Conservation (phyloP, 2,888 invertebrate genomes). For the Palloptera scutellata region DNA sequence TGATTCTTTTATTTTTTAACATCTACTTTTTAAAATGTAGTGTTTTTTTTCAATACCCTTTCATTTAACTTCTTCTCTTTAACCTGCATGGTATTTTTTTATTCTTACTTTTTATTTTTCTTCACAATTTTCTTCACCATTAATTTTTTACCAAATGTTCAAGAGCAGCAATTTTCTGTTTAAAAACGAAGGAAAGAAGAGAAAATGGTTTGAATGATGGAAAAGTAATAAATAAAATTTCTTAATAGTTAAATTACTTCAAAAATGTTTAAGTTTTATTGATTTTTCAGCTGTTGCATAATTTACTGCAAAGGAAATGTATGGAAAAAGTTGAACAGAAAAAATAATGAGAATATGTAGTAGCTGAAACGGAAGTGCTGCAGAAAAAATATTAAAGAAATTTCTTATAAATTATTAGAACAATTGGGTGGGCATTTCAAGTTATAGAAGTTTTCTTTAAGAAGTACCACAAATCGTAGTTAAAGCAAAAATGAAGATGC, state of each 20-base stretch:
- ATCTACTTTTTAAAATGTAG: background rate
- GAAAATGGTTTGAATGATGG: constrained; percentile 14
- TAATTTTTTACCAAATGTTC: constrained; percentile 22
- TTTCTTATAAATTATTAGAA: constrained; percentile 13
- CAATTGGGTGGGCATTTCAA: constrained; percentile 11
- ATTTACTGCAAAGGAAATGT: constrained; percentile 11
- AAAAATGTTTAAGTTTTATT: constrained; percentile 16
- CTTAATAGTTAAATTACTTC: background rate
- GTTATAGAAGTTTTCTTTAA: constrained; percentile 15
- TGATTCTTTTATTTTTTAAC: no score
- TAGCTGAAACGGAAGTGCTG: background rate
- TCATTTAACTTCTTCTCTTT: background rate
- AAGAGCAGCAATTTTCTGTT: constrained; percentile 2
- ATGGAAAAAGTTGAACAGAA: background rate
- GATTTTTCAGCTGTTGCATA: constrained; percentile 28
- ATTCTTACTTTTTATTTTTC: constrained; percentile 1
- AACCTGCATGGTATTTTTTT: background rate
- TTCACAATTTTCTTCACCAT: constrained; percentile 22
- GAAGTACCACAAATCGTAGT: constrained; percentile 8
- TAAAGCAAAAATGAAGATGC: no score
- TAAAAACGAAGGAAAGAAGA: background rate
- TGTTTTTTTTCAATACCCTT: background rate
- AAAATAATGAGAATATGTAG: background rate
- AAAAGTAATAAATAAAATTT: constrained; percentile 28
- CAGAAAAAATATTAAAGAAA: background rate